These are phyloP conservation scores for Austrolebias charrua DNA, from an alignment of 2,797 vertebrate genomes.

Conservation along the genomic window DNA sequence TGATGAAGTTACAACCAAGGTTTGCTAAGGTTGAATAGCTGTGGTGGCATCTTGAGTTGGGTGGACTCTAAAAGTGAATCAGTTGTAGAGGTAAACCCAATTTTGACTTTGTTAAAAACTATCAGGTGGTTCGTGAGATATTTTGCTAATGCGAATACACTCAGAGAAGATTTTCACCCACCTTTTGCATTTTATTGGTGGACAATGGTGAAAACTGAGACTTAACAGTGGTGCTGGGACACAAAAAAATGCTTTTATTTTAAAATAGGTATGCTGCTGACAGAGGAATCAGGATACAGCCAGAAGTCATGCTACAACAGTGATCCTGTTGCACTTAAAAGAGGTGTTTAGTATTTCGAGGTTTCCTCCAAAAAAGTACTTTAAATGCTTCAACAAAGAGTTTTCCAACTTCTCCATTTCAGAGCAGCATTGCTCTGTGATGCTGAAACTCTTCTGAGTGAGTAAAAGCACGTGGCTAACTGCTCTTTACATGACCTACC, in stretches of 20 bases:
- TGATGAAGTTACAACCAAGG: no score
- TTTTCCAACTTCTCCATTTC: conserved; percentile 27
- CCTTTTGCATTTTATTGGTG: no score
- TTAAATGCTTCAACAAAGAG: conserved; percentile 31
- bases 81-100: no score
- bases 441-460: conserved; percentile 1
- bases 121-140: no score
- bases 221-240: not conserved
- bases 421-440: not conserved
- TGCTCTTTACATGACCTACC: conserved; percentile 5
- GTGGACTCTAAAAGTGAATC: no score
- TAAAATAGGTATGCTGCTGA: not conserved
- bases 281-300: conserved; percentile 10
- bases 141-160: no score
- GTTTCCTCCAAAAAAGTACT: conserved; percentile 8
- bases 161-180: no score
- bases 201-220: not conserved
- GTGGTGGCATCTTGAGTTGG: no score
- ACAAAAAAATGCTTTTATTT: conserved; percentile 1
- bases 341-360: conserved; percentile 18
- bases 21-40: no score
- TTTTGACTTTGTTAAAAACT: no score
- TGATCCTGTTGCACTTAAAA: conserved; percentile 6
- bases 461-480: not conserved
- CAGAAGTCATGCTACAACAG: not conserved